Percentiles rank a stretch among this genome's conserved stretches.
phyloP scores from a whole-genome alignment of 2,888 invertebrate genomes.

The Polydrusus cervinus region DNA sequence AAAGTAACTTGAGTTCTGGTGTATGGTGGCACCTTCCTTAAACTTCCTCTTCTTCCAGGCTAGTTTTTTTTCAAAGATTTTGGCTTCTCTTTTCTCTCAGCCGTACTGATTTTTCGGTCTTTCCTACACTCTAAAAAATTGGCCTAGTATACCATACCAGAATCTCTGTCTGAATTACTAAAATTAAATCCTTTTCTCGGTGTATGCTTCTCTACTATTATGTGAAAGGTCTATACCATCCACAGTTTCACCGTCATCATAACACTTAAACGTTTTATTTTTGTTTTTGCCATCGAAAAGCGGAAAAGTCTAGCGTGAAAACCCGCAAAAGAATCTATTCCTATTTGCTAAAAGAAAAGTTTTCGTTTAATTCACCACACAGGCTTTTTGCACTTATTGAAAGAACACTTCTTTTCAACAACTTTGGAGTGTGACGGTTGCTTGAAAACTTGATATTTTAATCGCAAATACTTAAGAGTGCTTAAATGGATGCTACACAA shows the following conservation, averaged over 20 bases:
- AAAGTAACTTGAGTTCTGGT: no score
- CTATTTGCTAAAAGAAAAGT: constrained; percentile 29
- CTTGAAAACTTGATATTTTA: constrained; percentile 47
- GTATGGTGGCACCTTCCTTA: no score
- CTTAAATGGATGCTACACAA: constrained; percentile 27
- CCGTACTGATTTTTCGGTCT: no score
- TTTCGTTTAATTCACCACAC: constrained; percentile 32
- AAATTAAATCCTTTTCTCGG: no score
- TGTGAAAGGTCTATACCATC: background rate
- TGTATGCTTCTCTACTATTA: no score
- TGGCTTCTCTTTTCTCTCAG: no score
- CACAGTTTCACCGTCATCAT: constrained; percentile 2
- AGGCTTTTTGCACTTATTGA: constrained; percentile 40
- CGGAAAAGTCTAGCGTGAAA: constrained; percentile 20
- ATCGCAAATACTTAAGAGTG: constrained; percentile 38
- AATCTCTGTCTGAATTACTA: no score
- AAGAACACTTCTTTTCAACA: constrained; percentile 32
- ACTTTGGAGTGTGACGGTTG: constrained; percentile 38
- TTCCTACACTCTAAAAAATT: no score
- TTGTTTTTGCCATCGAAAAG: constrained; percentile 19
- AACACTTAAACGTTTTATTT: constrained; percentile 20
- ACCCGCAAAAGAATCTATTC: constrained; percentile 23
- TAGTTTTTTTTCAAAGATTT: no score
- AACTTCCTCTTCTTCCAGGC: no score
- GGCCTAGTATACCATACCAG: no score